These are phyloP conservation scores for Parasteatoda lunata DNA, from an alignment of 2,888 invertebrate genomes.

Conservation along the genomic window DNA sequence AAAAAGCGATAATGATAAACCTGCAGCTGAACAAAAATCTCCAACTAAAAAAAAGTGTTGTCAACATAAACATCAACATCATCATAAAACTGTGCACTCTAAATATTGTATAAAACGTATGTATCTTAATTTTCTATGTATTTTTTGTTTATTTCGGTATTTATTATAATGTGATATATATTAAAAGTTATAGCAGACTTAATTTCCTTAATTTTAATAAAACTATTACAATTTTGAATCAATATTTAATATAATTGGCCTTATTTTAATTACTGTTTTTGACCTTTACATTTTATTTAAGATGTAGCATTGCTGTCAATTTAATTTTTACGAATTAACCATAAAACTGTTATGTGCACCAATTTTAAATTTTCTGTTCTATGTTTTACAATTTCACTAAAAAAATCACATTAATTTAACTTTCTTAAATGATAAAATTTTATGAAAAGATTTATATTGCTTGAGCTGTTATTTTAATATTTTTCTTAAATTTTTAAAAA, in stretches of 20 bases:
- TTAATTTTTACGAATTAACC: too few species aligned
- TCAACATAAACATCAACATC: neutral
- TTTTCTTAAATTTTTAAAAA: too few species aligned
- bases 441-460: too few species aligned
- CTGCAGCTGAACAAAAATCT: neutral
- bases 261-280: neutral
- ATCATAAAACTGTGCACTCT: conserved; percentile 32
- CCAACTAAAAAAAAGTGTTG: neutral
- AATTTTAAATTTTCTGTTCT: too few species aligned
- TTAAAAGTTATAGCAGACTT: neutral
- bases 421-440: too few species aligned
- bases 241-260: neutral
- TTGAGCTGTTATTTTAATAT: too few species aligned
- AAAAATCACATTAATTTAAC: too few species aligned
- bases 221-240: neutral
- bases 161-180: neutral
- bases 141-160: neutral
- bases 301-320: too few species aligned
- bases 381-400: too few species aligned
- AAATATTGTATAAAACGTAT: conserved; percentile 57
- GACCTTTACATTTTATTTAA: too few species aligned
- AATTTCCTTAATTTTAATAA: neutral
- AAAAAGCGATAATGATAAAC: neutral
- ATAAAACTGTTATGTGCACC: too few species aligned
- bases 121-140: conserved; percentile 1